phyloP scores from a whole-genome alignment of 92 coral and sea anemone species.

The Zoanthus sansibaricus region DNA sequence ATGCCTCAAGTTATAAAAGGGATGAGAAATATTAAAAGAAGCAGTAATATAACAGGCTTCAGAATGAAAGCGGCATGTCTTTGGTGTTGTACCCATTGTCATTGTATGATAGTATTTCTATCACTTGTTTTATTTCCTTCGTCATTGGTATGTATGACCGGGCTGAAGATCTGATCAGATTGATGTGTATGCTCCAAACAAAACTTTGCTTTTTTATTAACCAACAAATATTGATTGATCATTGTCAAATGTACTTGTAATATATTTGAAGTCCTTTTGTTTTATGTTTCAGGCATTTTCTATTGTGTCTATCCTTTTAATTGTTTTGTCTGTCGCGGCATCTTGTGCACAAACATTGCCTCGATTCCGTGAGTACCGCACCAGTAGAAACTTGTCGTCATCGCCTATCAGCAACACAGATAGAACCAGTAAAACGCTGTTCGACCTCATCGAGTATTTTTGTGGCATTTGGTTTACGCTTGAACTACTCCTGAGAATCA shows the following conservation, averaged over 20 bases:
- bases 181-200: too few relatives aligned
- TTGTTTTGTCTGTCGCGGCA: slow-evolving; percentile 89
- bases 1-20: neutral
- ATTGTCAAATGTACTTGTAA: too few relatives aligned
- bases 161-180: too few relatives aligned
- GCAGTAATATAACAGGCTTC: neutral
- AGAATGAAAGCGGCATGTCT: neutral
- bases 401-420: slow-evolving; percentile 11
- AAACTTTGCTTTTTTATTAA: too few relatives aligned
- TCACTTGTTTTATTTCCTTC: too few relatives aligned
- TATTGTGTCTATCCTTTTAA: slow-evolving; percentile 79
- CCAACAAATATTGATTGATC: too few relatives aligned
- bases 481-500: slow-evolving; percentile 72
- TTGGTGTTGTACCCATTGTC: too few relatives aligned
- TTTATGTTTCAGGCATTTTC: slow-evolving; percentile 75
- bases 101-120: too few relatives aligned
- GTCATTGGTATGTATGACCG: too few relatives aligned
- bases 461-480: slow-evolving; percentile 93
- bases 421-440: slow-evolving; percentile 28
- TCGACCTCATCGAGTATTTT: slow-evolving; percentile 69
- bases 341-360: slow-evolving; percentile 94
- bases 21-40: neutral
- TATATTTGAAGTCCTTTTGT: too few relatives aligned
- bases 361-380: slow-evolving; percentile 58
- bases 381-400: slow-evolving; percentile 27